Conservation (phyloP, 2,113 vertebrate genomes). For the Lota lota region DNA sequence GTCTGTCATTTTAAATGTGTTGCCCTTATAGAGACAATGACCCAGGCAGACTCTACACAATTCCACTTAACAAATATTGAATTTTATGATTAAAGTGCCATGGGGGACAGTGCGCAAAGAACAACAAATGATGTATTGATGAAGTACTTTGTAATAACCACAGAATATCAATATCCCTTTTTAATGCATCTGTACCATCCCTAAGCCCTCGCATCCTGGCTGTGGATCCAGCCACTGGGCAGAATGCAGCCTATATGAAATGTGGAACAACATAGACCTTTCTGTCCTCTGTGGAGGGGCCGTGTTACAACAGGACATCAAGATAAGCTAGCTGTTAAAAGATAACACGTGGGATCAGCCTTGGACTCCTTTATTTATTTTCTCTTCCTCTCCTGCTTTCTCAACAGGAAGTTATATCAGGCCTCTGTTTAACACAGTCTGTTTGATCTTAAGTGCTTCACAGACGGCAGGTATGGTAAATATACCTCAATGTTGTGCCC, state of each 20-base stretch:
- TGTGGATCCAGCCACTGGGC: conserved; percentile 31
- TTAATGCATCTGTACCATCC: conserved; percentile 47
- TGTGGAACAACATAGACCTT: conserved; percentile 55
- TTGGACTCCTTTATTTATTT: conserved; percentile 3
- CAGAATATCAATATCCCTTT: conserved; percentile 58
- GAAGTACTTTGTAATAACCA: conserved; percentile 50
- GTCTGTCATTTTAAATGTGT: conserved; percentile 2
- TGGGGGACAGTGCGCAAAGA: conserved; percentile 16
- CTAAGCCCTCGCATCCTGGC: conserved; percentile 50
- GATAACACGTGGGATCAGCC: conserved; percentile 50
- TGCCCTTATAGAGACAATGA: no score
- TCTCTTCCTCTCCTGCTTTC: not conserved
- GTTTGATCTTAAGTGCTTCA: conserved; percentile 31
- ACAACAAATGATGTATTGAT: conserved; percentile 25
- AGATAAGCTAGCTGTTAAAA: conserved; percentile 64
- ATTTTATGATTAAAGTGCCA: conserved; percentile 39
- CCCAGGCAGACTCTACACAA: not conserved
- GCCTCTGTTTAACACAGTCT: no score
- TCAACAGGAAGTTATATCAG: no score
- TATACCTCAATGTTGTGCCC: conserved; percentile 55
- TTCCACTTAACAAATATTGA: conserved; percentile 33
- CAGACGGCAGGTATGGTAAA: conserved; percentile 59
- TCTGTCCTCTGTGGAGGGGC: conserved; percentile 54
- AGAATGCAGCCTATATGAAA: conserved; percentile 50
- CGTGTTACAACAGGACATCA: conserved; percentile 61